Evolutionary conservation across 1,140 invertebrate species (phyloP).

Genomic region (Solenopsis invicta): DNA sequence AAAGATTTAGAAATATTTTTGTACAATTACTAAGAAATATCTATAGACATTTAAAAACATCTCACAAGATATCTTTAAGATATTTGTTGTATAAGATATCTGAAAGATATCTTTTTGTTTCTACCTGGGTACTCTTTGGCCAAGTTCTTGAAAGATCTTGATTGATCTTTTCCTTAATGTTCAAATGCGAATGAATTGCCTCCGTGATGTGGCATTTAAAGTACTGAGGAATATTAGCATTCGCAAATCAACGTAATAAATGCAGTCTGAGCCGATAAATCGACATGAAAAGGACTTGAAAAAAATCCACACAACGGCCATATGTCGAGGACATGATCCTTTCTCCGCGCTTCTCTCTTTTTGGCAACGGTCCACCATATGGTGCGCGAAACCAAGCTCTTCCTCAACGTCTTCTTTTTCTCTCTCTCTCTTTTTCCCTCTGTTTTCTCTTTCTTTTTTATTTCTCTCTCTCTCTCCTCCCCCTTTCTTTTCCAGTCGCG

Average conservation of each 20-base stretch:
- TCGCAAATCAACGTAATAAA: not conserved
- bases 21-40: no score
- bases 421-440: not conserved
- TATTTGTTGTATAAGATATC: no score
- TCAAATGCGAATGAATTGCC: not conserved
- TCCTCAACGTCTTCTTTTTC: slow-evolving; percentile 59
- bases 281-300: slow-evolving; percentile 12
- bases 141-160: not conserved
- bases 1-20: no score
- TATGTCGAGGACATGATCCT: slow-evolving; percentile 77
- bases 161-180: not conserved
- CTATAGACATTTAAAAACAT: no score
- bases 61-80: no score
- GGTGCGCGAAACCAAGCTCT: slow-evolving; percentile 77
- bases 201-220: not conserved
- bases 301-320: slow-evolving; percentile 66
- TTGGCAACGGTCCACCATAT: slow-evolving; percentile 80
- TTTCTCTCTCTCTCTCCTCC: slow-evolving; percentile 27
- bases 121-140: not conserved
- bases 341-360: slow-evolving; percentile 52
- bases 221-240: not conserved
- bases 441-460: not conserved
- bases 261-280: not conserved
- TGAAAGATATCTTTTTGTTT: no score
- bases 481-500: slow-evolving; percentile 62